Evolutionary conservation across 2,797 vertebrate genomes (phyloP).

Genomic region (Bradypus variegatus): DNA sequence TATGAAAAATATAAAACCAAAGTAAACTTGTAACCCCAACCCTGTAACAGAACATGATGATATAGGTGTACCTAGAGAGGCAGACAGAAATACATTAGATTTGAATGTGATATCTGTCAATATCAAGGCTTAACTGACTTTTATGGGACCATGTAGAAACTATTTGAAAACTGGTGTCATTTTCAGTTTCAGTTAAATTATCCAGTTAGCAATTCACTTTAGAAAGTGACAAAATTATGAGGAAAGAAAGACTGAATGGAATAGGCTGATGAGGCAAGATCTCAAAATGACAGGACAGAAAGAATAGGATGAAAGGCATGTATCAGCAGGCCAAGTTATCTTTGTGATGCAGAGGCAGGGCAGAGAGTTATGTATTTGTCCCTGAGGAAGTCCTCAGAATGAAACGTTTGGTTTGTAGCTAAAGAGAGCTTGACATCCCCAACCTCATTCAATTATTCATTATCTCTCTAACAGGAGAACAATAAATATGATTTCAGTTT

Average conservation of each 20-base stretch:
- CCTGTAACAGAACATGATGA: background rate
- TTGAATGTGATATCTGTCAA: background rate
- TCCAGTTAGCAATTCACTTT: constrained; percentile 16
- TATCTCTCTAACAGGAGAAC: background rate
- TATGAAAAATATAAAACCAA: constrained; percentile 25
- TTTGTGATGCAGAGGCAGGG: background rate
- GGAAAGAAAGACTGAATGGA: background rate
- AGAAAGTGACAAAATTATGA: constrained; percentile 9
- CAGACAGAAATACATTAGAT: background rate
- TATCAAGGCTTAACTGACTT: background rate
- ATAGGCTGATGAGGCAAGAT: background rate
- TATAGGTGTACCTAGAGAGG: background rate
- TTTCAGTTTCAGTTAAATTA: background rate
- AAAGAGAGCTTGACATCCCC: background rate
- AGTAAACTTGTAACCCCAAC: background rate
- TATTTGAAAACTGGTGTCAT: background rate
- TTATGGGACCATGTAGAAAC: background rate
- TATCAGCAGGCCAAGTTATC: background rate
- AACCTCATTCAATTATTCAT: background rate
- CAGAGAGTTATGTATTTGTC: background rate
- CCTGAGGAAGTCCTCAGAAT: background rate
- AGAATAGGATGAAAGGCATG: background rate
- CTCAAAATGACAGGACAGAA: background rate
- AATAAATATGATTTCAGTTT: background rate
- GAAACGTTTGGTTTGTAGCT: background rate